phyloP scores from a whole-genome alignment of 2,888 invertebrate species.

The Parascotia fuliginaria region DNA sequence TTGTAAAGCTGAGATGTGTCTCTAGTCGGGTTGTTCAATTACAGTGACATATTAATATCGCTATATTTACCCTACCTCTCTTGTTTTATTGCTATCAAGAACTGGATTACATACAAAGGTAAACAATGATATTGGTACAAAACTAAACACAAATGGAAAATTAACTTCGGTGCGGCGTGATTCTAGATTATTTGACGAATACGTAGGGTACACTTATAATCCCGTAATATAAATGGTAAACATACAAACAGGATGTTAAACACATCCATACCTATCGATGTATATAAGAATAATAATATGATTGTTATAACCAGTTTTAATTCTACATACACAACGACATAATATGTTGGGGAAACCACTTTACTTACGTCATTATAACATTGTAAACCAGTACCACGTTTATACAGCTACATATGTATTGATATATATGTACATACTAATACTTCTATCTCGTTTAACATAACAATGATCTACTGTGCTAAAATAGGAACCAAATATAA shows the following conservation, averaged over 20 bases:
- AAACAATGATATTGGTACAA: too few species aligned
- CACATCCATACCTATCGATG: not conserved
- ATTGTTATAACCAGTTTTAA: slow-evolving; percentile 14
- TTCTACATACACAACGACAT: slow-evolving; percentile 7
- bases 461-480: not conserved
- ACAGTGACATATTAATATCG: too few species aligned
- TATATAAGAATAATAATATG: slow-evolving; percentile 10
- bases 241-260: not conserved
- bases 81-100: too few species aligned
- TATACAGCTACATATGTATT: not conserved
- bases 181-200: too few species aligned
- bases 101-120: too few species aligned
- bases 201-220: too few species aligned
- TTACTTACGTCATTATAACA: slow-evolving; percentile 1
- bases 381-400: not conserved
- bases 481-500: not conserved
- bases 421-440: not conserved
- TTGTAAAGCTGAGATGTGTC: too few species aligned
- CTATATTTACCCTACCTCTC: too few species aligned
- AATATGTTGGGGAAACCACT: slow-evolving; percentile 4
- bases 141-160: too few species aligned
- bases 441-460: not conserved
- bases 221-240: not conserved
- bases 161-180: too few species aligned
- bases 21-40: too few species aligned